These are phyloP conservation scores for Paelopatides confundens DNA, from an alignment of 53 echinoderm and acorn worm genomes.

Conservation along the genomic window DNA sequence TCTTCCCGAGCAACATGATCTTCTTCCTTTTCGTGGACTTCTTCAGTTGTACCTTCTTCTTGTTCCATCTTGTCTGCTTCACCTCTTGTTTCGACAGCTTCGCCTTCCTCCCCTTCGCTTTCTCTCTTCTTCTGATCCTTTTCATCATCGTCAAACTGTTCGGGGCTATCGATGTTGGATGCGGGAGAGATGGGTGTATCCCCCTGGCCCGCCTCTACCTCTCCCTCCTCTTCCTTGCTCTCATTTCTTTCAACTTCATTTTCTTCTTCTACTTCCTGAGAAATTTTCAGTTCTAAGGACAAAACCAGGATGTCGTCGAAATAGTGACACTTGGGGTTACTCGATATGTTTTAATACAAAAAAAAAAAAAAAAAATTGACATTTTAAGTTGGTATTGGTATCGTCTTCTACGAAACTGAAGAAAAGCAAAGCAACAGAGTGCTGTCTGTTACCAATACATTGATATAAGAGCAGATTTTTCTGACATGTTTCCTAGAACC, in stretches of 20 bases:
- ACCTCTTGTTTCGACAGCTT: not conserved
- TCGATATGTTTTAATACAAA: too few relatives aligned
- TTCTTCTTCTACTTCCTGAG: conserved; percentile 2
- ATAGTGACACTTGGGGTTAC: too few relatives aligned
- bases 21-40: conserved; percentile 5
- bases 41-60: conserved; percentile 25
- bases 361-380: too few relatives aligned
- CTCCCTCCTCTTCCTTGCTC: not conserved
- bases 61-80: conserved; percentile 47
- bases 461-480: too few relatives aligned
- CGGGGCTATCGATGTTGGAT: conserved; percentile 11
- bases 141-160: conserved; percentile 31
- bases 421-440: too few relatives aligned
- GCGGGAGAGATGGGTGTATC: conserved; percentile 21
- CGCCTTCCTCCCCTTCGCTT: not conserved
- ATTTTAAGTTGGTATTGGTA: too few relatives aligned
- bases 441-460: too few relatives aligned
- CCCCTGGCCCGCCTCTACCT: not conserved
- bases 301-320: not conserved
- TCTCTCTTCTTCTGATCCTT: conserved; percentile 12
- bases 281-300: not conserved
- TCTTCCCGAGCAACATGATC: not conserved
- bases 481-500: too few relatives aligned
- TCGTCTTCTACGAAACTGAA: too few relatives aligned
- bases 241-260: not conserved